Evolutionary conservation across 2,797 vertebrate species (phyloP).

Genomic region (Poeciliopsis gracilis): DNA sequence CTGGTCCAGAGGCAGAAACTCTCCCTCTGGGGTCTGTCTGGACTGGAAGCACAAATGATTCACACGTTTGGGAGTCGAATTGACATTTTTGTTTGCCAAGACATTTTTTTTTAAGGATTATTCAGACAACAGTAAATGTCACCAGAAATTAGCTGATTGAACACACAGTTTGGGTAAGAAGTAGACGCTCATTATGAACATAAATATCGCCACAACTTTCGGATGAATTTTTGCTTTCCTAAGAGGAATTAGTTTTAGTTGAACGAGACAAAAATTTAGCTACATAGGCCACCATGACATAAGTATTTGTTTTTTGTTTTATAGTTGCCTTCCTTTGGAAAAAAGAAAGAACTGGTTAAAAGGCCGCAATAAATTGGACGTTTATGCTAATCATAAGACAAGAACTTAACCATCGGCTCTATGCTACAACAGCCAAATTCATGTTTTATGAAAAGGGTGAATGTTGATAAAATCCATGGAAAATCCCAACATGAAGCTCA

Average conservation of each 20-base stretch:
- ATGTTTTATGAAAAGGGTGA: not conserved
- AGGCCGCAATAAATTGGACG: not conserved
- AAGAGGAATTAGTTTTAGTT: not conserved
- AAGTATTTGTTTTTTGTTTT: not conserved
- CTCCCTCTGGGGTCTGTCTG: slow-evolving; percentile 90
- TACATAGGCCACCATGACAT: not conserved
- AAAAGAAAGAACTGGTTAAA: not conserved
- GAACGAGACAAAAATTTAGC: not conserved
- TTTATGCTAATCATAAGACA: not conserved
- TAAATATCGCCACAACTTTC: not conserved
- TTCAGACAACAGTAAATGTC: not conserved
- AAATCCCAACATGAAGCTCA: not conserved
- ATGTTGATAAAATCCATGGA: not conserved
- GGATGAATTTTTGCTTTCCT: not conserved
- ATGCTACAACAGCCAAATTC: not conserved
- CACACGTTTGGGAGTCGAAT: not conserved
- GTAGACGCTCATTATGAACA: not conserved
- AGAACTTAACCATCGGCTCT: not conserved
- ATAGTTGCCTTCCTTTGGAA: not conserved
- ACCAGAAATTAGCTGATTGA: not conserved
- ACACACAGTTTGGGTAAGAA: not conserved
- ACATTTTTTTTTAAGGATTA: not conserved
- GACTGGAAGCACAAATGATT: slow-evolving; percentile 77
- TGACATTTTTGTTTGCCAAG: not conserved
- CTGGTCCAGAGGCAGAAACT: slow-evolving; percentile 91